Conservation (phyloP, 30 jellyfish, hydroid and myxozoan genomes). For the Aurelia sp. region DNA sequence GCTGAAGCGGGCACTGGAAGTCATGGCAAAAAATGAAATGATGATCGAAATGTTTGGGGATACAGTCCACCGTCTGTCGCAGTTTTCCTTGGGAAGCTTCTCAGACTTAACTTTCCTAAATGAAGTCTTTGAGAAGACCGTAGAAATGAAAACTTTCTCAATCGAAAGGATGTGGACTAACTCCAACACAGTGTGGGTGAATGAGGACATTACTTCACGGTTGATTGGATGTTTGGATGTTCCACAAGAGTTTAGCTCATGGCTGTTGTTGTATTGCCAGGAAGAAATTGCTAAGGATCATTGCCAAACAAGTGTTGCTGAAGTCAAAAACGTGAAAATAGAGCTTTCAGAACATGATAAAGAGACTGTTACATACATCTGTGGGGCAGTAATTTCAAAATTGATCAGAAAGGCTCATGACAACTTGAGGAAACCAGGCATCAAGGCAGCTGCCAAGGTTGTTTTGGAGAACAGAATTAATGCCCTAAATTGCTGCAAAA, state of each 20-base stretch:
- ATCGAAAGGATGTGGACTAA: slow-evolving; percentile 23
- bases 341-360: slow-evolving; percentile 9
- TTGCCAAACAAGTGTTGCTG: not conserved
- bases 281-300: slow-evolving; percentile 34
- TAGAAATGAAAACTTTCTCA: slow-evolving; percentile 7
- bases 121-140: slow-evolving; percentile 11
- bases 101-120: not conserved
- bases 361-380: slow-evolving; percentile 13
- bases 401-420: slow-evolving; percentile 23
- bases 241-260: slow-evolving; percentile 18
- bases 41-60: slow-evolving; percentile 24
- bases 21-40: slow-evolving; percentile 25
- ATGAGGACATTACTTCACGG: not conserved
- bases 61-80: not conserved
- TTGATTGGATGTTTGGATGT: slow-evolving; percentile 12
- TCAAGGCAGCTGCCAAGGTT: not conserved
- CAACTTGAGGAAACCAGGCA: not conserved
- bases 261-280: slow-evolving; percentile 51
- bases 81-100: not conserved
- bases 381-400: slow-evolving; percentile 42
- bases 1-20: slow-evolving; percentile 12
- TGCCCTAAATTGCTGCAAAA: slow-evolving; percentile 40
- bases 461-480: slow-evolving; percentile 6
- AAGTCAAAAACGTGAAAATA: not conserved
- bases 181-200: slow-evolving; percentile 35